These are phyloP conservation scores for Pedionomus torquatus DNA, from an alignment of 2,113 vertebrate species.

Conservation along the genomic window DNA sequence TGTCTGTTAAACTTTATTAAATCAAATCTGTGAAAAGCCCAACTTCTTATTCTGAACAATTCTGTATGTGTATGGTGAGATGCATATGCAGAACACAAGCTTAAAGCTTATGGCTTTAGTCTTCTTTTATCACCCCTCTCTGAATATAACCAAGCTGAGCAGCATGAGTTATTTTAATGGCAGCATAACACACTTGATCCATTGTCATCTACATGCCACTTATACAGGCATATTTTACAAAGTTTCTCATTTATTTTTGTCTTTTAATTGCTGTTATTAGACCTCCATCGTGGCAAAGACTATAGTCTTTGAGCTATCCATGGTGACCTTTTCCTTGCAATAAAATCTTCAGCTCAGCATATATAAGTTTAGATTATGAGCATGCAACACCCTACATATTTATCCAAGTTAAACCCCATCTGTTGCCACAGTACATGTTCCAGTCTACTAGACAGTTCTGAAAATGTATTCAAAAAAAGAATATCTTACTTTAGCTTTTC, in stretches of 20 bases:
- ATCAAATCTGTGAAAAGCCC: not conserved
- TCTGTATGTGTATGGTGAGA: not conserved
- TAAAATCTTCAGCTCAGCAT: not conserved
- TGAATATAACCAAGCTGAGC: not conserved
- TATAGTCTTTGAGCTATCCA: not conserved
- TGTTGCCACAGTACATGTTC: not conserved
- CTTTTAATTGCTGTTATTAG: not conserved
- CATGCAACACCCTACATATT: not conserved
- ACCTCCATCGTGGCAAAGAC: not conserved
- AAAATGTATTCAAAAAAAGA: not conserved
- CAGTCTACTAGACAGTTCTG: not conserved
- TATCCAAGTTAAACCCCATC: slow-evolving; percentile 31
- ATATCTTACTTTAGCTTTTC: not conserved
- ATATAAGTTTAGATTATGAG: not conserved
- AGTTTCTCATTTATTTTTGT: not conserved
- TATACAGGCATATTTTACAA: not conserved
- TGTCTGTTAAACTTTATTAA: not conserved
- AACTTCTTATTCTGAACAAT: not conserved
- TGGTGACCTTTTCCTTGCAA: not conserved
- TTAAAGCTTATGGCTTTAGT: not conserved
- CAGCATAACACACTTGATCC: not conserved
- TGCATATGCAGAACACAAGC: not conserved
- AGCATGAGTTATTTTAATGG: not conserved
- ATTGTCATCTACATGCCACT: not conserved
- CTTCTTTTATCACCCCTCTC: not conserved